These are phyloP conservation scores for Ormyrus pomaceus DNA, from an alignment of 2,888 invertebrate species.

Conservation along the genomic window DNA sequence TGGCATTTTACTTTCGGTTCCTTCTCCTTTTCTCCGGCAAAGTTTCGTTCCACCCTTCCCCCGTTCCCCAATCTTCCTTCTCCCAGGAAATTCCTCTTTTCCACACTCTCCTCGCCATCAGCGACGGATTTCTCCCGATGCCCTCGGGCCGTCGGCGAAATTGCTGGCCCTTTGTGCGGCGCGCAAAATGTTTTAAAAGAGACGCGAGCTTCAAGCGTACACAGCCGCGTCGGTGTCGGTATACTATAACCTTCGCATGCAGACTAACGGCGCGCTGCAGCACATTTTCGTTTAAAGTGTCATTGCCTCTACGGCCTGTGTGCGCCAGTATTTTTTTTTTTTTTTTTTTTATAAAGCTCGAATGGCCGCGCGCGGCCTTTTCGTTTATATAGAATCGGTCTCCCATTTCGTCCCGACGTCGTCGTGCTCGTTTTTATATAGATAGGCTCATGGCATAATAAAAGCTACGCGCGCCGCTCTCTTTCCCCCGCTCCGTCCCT, in stretches of 20 bases:
- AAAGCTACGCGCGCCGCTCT: too few relatives aligned
- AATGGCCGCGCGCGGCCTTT: background rate
- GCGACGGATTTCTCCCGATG: background rate
- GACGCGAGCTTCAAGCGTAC: background rate
- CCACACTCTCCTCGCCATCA: background rate
- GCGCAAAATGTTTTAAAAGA: constrained; percentile 27
- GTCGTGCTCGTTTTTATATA: background rate
- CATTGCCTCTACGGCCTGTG: too few relatives aligned
- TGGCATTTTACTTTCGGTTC: background rate
- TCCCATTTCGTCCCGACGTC: background rate
- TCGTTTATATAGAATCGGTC: constrained; percentile 1
- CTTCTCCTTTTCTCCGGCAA: background rate
- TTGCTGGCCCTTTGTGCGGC: constrained; percentile 13
- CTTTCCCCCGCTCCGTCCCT: too few relatives aligned
- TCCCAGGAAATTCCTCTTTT: background rate
- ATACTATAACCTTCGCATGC: too few relatives aligned
- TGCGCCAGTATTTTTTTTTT: too few relatives aligned
- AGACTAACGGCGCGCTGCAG: too few relatives aligned
- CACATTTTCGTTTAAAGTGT: too few relatives aligned
- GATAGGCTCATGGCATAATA: background rate
- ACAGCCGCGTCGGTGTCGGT: background rate
- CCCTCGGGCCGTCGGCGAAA: constrained; percentile 4
- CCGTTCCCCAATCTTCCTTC: too few relatives aligned
- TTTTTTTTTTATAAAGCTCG: background rate
- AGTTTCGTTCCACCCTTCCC: background rate